phyloP scores from a whole-genome alignment of 2,113 vertebrate species.

The Dicaeum eximium region DNA sequence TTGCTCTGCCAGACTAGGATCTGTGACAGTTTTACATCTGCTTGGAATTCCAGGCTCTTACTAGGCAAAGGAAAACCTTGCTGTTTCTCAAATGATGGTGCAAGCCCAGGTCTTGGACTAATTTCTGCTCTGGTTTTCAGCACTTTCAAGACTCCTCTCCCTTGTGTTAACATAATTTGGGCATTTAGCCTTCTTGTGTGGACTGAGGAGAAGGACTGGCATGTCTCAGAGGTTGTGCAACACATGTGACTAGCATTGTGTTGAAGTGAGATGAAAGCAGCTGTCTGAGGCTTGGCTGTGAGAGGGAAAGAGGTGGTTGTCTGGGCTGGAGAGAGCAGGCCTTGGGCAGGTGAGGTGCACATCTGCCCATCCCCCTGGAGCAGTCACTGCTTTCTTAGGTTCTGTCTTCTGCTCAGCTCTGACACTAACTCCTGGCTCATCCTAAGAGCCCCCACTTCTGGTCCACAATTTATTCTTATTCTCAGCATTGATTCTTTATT shows the following conservation, averaged over 20 bases:
- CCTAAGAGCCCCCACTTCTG: rapidly evolving
- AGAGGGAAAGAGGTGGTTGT: background rate
- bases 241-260: background rate
- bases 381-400: rapidly evolving
- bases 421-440: background rate
- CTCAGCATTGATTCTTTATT: background rate
- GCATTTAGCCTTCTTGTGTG: background rate
- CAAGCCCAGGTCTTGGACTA: background rate
- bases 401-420: background rate
- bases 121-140: background rate
- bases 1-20: background rate
- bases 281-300: background rate
- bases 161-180: background rate
- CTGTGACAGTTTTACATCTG: background rate
- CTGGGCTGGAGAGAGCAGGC: background rate
- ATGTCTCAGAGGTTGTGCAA: background rate
- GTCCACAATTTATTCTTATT: background rate
- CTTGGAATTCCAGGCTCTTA: background rate
- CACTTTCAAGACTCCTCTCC: background rate
- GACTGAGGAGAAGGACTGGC: background rate
- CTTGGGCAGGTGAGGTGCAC: background rate
- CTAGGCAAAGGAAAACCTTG: background rate
- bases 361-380: background rate
- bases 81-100: background rate
- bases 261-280: background rate